Evolutionary conservation across 2,888 invertebrate species (phyloP).

Genomic region (Spicauda simplicius): DNA sequence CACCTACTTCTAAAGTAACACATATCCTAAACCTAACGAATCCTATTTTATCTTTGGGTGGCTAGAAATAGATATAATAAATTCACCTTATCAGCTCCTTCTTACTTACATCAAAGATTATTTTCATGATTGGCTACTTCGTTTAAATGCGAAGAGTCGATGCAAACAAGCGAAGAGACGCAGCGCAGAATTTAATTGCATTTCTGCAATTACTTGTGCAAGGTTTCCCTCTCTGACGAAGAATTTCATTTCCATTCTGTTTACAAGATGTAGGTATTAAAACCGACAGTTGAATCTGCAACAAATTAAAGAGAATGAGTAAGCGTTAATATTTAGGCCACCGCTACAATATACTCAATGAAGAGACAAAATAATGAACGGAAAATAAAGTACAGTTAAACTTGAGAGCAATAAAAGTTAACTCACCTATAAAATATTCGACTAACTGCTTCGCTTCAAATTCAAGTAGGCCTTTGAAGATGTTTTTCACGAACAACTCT

Average conservation of each 20-base stretch:
- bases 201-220: conserved; percentile 35
- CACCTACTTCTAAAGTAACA: conserved; percentile 32
- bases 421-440: conserved; percentile 53
- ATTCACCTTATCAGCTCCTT: conserved; percentile 18
- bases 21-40: conserved; percentile 47
- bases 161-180: conserved; percentile 23
- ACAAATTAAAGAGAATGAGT: conserved; percentile 42
- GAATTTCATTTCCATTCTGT: conserved; percentile 36
- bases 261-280: conserved; percentile 33
- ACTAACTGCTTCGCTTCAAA: conserved; percentile 44
- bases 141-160: conserved; percentile 27
- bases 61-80: conserved; percentile 48
- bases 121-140: conserved; percentile 25
- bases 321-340: conserved; percentile 17
- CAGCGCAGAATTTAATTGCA: conserved; percentile 34
- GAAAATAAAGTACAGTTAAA: not conserved
- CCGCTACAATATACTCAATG: not conserved
- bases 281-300: conserved; percentile 42
- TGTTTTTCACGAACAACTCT: conserved; percentile 52
- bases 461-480: conserved; percentile 47
- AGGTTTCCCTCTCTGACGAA: conserved; percentile 24
- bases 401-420: conserved; percentile 43
- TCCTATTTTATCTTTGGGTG: conserved; percentile 66
- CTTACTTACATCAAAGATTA: not conserved
- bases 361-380: conserved; percentile 3